phyloP scores from a whole-genome alignment of 1,140 invertebrate species.

The Cotesia typhae region DNA sequence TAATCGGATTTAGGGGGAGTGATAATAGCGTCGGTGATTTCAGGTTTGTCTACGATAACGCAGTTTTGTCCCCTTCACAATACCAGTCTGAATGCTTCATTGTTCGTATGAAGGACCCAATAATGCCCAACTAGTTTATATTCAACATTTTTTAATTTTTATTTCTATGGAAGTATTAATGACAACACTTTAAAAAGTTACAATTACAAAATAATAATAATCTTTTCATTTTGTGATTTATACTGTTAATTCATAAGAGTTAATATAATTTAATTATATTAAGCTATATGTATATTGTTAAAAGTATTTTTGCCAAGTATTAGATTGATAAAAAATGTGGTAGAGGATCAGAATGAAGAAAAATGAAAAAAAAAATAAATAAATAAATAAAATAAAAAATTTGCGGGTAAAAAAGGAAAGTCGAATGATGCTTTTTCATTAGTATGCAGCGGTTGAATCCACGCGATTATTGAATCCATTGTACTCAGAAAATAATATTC shows the following conservation, averaged over 20 bases:
- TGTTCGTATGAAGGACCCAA: conserved; percentile 53
- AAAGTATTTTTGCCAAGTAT: too few relatives aligned
- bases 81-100: conserved; percentile 58
- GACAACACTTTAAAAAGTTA: too few relatives aligned
- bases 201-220: too few relatives aligned
- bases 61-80: conserved; percentile 56
- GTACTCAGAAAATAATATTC: conserved; percentile 52
- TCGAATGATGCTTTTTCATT: conserved; percentile 43
- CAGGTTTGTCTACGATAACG: conserved; percentile 63
- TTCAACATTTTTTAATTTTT: not conserved
- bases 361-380: not conserved
- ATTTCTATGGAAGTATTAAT: not conserved
- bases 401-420: conserved; percentile 24
- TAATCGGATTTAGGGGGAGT: conserved; percentile 58
- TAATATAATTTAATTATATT: too few relatives aligned
- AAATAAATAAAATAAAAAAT: conserved; percentile 5
- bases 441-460: conserved; percentile 53
- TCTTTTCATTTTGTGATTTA: too few relatives aligned
- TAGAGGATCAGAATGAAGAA: not conserved
- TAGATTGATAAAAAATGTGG: not conserved
- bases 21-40: conserved; percentile 60
- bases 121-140: conserved; percentile 56
- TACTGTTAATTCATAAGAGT: too few relatives aligned
- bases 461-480: conserved; percentile 54
- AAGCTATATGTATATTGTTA: too few relatives aligned